These are phyloP conservation scores for Passer montanus DNA, from an alignment of 2,113 vertebrate genomes.

Conservation along the genomic window DNA sequence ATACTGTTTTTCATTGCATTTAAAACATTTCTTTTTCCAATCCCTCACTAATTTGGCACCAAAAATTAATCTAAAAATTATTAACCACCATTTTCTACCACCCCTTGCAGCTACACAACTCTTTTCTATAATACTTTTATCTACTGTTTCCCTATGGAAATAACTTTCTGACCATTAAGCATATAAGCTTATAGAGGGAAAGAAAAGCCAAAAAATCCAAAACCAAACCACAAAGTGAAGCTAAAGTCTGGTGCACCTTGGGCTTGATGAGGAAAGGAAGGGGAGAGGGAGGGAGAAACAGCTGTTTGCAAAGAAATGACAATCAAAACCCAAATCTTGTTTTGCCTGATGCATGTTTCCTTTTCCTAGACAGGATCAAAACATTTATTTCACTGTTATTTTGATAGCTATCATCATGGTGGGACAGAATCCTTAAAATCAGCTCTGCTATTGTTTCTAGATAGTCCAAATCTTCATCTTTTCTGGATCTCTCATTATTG, in stretches of 20 bases:
- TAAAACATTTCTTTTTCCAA: neutral
- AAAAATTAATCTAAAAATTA: neutral
- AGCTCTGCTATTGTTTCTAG: neutral
- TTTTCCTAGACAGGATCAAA: neutral
- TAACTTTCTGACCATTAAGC: neutral
- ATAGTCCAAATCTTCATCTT: neutral
- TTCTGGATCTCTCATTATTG: neutral
- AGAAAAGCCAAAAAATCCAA: neutral
- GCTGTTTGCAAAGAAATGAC: neutral
- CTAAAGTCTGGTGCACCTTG: neutral
- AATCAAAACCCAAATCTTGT: neutral
- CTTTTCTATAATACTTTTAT: neutral
- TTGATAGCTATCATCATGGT: neutral
- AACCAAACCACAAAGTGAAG: neutral
- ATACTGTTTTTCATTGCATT: neutral
- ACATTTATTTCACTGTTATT: neutral
- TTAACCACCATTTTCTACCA: neutral
- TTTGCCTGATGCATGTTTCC: neutral
- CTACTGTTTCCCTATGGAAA: neutral
- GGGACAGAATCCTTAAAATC: neutral
- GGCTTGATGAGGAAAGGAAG: neutral
- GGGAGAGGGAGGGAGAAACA: neutral
- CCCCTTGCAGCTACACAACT: neutral
- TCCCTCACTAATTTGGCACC: neutral
- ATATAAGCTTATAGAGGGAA: neutral